Base-by-base conservation (phyloP, 2,888 invertebrate genomes). In the Poecilobothrus nobilitatus region DNA sequence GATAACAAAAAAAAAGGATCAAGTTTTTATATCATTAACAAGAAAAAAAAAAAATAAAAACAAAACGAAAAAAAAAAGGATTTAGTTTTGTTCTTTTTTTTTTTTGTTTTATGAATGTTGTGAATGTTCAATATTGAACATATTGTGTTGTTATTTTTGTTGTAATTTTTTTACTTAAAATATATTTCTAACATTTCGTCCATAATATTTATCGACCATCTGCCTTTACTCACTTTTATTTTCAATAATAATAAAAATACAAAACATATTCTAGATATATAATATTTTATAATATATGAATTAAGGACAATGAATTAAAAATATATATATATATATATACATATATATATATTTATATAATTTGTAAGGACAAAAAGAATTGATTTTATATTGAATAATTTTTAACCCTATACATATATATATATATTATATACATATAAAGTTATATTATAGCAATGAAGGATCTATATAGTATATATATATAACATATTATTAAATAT, bases 301-400 rank as follows among this genome's bases (percentile, higher is more conserved):
- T 53, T 53, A 53, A 53, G 53, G 53, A 53, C 53, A 53, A 53
- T 53, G 53, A 53, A 53, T 53, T 53, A 53, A 53, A 53, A 53
- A 53, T 15, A 53, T 2, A 53, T 15, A 53, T 27, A 6, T 41
- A 41, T 27, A 27, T 27, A 27, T 5, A 27, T 27, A 27, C 5
- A 27, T 27, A 41, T 41, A 41, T 8, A 41, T 12, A 15, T 12
- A 41, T 41, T 6, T 6, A 41, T 41, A 18, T 3, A 18, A 53
- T 53, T n/a, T n/a, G n/a, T 41, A 41, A 41, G 9, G 9, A 15
- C n/a, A 53, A 9, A n/a, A 53, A 53, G 53, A 53, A 53, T 53
- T 37, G 37, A 37, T 53, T 53, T 53, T 18, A 53, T 27, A 27
- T 37, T 37, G 37, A 37, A 37, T 53, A 53, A 15, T 53, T 53